phyloP scores from a whole-genome alignment of 2,797 vertebrate genomes.

The Argentina silus region DNA sequence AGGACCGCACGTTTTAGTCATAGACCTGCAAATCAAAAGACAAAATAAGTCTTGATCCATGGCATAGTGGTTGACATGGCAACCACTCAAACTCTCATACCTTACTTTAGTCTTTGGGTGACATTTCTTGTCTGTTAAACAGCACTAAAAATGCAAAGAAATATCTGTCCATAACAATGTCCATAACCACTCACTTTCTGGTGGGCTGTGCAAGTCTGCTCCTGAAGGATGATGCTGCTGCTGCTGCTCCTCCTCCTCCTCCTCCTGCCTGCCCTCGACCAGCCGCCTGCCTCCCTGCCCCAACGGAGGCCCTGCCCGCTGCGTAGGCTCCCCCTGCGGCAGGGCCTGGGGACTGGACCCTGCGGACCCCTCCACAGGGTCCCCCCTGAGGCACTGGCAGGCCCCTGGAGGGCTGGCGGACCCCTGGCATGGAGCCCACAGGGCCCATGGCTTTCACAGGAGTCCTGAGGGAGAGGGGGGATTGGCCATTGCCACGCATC shows the following conservation, averaged over 20 bases:
- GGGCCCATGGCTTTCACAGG: constrained; percentile 82
- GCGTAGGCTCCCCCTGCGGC: constrained; percentile 64
- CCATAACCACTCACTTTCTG: constrained; percentile 74
- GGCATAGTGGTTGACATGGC: too few relatives aligned
- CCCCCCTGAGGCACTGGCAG: constrained; percentile 74
- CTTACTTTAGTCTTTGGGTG: too few relatives aligned
- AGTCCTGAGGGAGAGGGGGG: constrained; percentile 77
- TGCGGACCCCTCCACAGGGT: constrained; percentile 60
- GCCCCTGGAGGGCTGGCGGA: constrained; percentile 79
- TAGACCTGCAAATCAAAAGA: constrained; percentile 74
- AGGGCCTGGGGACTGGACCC: constrained; percentile 77
- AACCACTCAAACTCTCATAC: too few relatives aligned
- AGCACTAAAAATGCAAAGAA: not conserved
- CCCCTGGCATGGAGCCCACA: constrained; percentile 70
- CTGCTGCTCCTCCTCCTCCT: too few relatives aligned
- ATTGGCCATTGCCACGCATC: constrained; percentile 81
- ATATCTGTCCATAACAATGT: not conserved
- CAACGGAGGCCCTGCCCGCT: constrained; percentile 59
- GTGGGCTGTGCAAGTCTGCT: constrained; percentile 79
- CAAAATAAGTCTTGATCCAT: not conserved
- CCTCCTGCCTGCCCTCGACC: constrained; percentile 67
- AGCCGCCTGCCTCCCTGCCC: constrained; percentile 62
- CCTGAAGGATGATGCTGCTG: constrained; percentile 68
- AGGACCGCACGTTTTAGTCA: constrained; percentile 69
- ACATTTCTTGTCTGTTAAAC: too few relatives aligned